These are phyloP conservation scores for Sebastes minor DNA, from an alignment of 2,797 vertebrate genomes.

Conservation along the genomic window DNA sequence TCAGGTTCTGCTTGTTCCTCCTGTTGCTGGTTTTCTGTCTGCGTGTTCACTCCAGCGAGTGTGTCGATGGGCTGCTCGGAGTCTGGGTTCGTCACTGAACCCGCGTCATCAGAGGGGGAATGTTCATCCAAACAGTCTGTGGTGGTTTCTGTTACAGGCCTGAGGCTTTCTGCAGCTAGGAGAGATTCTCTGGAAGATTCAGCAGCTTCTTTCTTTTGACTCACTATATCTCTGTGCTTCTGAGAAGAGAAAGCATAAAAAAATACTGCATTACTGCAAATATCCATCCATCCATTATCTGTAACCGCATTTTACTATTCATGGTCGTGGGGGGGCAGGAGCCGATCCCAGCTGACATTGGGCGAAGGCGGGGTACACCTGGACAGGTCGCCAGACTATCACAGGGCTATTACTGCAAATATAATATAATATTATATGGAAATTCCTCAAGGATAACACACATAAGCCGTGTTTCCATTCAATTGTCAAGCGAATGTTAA, in stretches of 20 bases:
- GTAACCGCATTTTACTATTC: too few species aligned
- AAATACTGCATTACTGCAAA: not conserved
- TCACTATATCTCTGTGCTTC: constrained; percentile 68
- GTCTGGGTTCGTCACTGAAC: not conserved
- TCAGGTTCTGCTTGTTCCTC: constrained; percentile 10
- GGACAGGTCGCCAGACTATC: too few species aligned
- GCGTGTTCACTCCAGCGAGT: constrained; percentile 9
- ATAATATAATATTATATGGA: not conserved
- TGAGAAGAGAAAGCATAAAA: constrained; percentile 40
- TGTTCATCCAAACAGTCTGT: constrained; percentile 32
- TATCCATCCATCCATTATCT: too few species aligned
- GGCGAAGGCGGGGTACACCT: too few species aligned
- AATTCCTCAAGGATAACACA: too few species aligned
- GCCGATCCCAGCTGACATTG: too few species aligned
- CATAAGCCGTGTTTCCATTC: too few species aligned
- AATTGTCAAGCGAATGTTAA: too few species aligned
- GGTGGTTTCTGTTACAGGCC: constrained; percentile 13
- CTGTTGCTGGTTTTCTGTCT: constrained; percentile 29
- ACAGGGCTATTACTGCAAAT: too few species aligned
- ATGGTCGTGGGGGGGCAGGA: too few species aligned
- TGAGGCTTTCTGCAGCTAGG: constrained; percentile 13
- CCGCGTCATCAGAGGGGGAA: not conserved
- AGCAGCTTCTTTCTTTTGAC: constrained; percentile 50
- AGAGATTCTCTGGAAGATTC: constrained; percentile 26
- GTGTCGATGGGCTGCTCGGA: constrained; percentile 23